phyloP scores from a whole-genome alignment of 2,113 vertebrate genomes.

The Nothoprocta perdicaria region DNA sequence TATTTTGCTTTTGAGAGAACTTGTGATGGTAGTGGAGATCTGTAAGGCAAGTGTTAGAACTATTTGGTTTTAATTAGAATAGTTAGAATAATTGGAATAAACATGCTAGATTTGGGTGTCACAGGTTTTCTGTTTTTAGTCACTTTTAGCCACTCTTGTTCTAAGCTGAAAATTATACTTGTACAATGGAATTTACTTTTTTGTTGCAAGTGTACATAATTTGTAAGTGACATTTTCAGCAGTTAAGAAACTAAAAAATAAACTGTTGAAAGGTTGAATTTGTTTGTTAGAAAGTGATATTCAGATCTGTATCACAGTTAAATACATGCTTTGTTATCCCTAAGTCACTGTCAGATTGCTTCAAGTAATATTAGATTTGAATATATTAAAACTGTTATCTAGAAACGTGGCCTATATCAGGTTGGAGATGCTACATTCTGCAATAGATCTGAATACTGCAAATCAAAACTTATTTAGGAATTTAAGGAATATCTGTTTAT shows the following conservation, averaged over 20 bases:
- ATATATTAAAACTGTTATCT: not conserved
- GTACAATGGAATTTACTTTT: no score
- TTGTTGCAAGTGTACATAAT: not conserved
- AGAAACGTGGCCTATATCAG: not conserved
- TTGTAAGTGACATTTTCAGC: not conserved
- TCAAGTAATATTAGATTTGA: not conserved
- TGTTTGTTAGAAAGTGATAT: not conserved
- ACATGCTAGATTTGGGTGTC: not conserved
- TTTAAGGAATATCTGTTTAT: not conserved
- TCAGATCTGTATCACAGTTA: not conserved
- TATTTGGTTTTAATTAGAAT: not conserved
- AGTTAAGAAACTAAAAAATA: no score
- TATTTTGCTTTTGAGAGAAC: not conserved
- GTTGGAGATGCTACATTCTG: not conserved
- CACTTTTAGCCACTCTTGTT: not conserved
- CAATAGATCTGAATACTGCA: not conserved
- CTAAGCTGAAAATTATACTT: no score
- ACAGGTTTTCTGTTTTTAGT: not conserved
- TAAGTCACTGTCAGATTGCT: not conserved
- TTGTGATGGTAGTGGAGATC: not conserved
- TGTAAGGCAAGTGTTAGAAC: not conserved
- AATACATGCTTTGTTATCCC: not conserved
- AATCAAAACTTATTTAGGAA: not conserved
- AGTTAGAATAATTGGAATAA: not conserved
- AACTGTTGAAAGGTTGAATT: no score